Conservation (phyloP, 2,797 vertebrate genomes). For the Pseudocheirus occidentalis region DNA sequence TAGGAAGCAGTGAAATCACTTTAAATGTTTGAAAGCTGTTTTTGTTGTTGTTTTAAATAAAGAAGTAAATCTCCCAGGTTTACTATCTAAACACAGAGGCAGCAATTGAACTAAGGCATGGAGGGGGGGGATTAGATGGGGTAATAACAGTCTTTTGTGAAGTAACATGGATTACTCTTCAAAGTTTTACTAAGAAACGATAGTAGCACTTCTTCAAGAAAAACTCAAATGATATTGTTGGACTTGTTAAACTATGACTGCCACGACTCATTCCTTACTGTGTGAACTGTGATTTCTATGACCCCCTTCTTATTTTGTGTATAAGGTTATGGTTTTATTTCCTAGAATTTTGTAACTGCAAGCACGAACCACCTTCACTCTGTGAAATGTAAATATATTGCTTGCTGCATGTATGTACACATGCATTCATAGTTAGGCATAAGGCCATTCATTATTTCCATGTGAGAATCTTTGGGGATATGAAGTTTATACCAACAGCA, state of each 20-base stretch:
- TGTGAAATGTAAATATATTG: background rate
- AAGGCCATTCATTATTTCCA: background rate
- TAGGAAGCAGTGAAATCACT: slow-evolving; percentile 16
- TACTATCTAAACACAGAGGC: slow-evolving; percentile 15
- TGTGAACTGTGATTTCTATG: background rate
- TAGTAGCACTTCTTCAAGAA: background rate
- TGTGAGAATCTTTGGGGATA: background rate
- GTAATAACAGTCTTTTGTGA: background rate
- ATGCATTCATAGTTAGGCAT: background rate
- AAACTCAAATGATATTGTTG: background rate
- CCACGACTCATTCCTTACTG: background rate
- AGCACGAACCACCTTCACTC: background rate
- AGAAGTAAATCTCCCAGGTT: slow-evolving; percentile 17
- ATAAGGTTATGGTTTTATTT: background rate
- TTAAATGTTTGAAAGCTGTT: slow-evolving; percentile 9
- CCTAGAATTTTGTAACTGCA: background rate
- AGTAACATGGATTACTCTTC: background rate
- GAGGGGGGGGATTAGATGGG: background rate
- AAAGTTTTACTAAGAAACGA: background rate
- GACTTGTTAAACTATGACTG: background rate
- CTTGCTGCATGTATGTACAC: background rate
- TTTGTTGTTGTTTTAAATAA: slow-evolving; percentile 42
- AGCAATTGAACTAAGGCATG: background rate
- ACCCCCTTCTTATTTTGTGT: background rate
- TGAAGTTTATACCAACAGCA: background rate